Percentiles rank a stretch among this genome's conserved stretches.
These are phyloP conservation scores for Enteromius mattozi DNA, from an alignment of 2,797 vertebrate genomes.

Conservation along the genomic window DNA sequence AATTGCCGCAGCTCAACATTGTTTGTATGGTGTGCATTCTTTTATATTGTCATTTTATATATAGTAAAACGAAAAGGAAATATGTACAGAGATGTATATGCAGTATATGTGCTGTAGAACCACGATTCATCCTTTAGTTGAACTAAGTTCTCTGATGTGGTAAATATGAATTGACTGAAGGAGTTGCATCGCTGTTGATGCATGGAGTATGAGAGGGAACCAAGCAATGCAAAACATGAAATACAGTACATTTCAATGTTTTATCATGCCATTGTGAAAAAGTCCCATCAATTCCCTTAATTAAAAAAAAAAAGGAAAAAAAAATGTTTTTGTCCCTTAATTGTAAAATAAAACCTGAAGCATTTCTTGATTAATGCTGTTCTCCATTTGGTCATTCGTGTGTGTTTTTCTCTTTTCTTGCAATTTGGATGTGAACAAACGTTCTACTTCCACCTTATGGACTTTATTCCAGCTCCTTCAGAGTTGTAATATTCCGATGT, in stretches of 20 bases:
- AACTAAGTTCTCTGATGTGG: constrained; percentile 93
- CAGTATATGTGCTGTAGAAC: constrained; percentile 95
- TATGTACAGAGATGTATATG: constrained; percentile 78
- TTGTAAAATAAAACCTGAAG: constrained; percentile 98
- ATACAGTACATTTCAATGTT: constrained; percentile 89
- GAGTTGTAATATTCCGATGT: constrained; percentile 3
- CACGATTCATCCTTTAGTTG: constrained; percentile 82
- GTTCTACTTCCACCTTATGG: background rate
- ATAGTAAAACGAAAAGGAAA: constrained; percentile 74
- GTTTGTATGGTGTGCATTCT: constrained; percentile 98
- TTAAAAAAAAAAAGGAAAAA: constrained; percentile 84
- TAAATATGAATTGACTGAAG: constrained; percentile 90
- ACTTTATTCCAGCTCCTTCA: background rate
- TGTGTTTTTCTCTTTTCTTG: background rate
- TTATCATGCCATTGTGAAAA: constrained; percentile 93
- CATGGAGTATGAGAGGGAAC: constrained; percentile 84
- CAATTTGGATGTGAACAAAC: background rate
- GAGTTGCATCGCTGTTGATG: constrained; percentile 90
- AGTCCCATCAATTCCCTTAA: constrained; percentile 78
- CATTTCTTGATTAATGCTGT: constrained; percentile 89
- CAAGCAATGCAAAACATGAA: constrained; percentile 88
- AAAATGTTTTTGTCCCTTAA: constrained; percentile 90
- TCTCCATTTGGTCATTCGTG: constrained; percentile 62
- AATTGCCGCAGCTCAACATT: constrained; percentile 93
- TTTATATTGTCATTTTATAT: constrained; percentile 99